Evolutionary conservation across 2,888 invertebrate genomes (phyloP).

Genomic region (Chaetoderma sp.): DNA sequence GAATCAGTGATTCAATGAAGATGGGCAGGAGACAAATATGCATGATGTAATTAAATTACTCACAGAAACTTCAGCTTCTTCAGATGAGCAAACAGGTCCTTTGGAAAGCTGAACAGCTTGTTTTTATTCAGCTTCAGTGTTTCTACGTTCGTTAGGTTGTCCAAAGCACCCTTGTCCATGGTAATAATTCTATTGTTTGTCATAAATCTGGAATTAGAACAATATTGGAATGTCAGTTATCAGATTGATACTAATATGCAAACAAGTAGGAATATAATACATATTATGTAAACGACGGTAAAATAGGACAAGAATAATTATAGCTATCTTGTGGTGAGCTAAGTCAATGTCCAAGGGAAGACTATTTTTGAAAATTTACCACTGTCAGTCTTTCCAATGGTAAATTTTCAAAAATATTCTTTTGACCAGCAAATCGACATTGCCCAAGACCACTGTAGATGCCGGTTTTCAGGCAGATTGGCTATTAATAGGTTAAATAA

Average conservation of each 20-base stretch:
- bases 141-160: conserved; percentile 79
- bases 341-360: too few species aligned
- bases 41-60: too few species aligned
- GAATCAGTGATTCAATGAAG: too few species aligned
- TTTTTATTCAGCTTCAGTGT: conserved; percentile 86
- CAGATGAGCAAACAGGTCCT: conserved; percentile 80
- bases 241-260: background rate
- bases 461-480: background rate
- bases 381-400: too few species aligned
- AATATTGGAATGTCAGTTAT: too few species aligned
- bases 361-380: too few species aligned
- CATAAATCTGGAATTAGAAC: conserved; percentile 76
- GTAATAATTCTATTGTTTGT: conserved; percentile 80
- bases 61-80: conserved; percentile 79
- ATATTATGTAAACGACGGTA: background rate
- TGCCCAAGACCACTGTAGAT: too few species aligned
- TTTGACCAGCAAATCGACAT: too few species aligned
- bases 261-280: background rate
- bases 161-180: conserved; percentile 80
- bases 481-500: background rate
- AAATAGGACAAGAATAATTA: background rate
- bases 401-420: too few species aligned
- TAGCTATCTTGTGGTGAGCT: background rate
- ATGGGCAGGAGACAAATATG: too few species aligned
- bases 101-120: conserved; percentile 75